These are phyloP conservation scores for Acanthurus leucopareius DNA, from an alignment of 2,797 vertebrate species.

Conservation along the genomic window DNA sequence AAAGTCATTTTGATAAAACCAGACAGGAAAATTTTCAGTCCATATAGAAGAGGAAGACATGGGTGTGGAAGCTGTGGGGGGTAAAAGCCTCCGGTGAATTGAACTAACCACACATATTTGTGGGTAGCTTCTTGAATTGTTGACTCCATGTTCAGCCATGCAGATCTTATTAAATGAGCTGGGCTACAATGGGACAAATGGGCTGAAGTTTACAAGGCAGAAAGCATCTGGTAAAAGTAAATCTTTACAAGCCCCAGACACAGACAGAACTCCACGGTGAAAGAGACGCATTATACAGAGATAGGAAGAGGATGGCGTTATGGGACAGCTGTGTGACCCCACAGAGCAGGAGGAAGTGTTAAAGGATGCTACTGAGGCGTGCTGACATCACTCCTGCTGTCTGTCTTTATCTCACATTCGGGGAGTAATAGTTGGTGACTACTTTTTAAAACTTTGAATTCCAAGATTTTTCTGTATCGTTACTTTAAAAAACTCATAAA, in stretches of 20 bases:
- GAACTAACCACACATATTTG: conserved; percentile 35
- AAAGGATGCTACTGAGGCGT: conserved; percentile 58
- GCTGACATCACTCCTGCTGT: conserved; percentile 2
- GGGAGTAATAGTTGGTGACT: background rate
- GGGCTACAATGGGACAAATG: conserved; percentile 66
- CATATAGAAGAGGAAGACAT: conserved; percentile 15
- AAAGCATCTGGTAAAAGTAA: conserved; percentile 74
- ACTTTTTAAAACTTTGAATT: background rate
- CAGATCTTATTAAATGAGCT: conserved; percentile 66
- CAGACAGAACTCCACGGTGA: conserved; percentile 30
- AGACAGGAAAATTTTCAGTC: conserved; percentile 7
- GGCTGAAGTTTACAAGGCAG: conserved; percentile 68
- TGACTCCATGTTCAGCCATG: conserved; percentile 72
- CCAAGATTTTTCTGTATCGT: background rate
- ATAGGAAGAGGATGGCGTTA: conserved; percentile 70
- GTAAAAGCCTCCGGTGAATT: conserved; percentile 23
- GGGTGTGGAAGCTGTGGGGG: conserved; percentile 21
- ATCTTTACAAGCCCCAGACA: conserved; percentile 66
- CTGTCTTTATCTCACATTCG: background rate
- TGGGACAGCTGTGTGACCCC: conserved; percentile 68
- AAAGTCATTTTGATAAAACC: conserved; percentile 21
- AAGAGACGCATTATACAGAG: conserved; percentile 41
- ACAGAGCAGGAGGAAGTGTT: conserved; percentile 52
- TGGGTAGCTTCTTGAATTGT: conserved; percentile 54
- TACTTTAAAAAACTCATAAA: background rate